Conservation (phyloP, 2,113 vertebrate genomes). For the Zosterops hypoxanthus region DNA sequence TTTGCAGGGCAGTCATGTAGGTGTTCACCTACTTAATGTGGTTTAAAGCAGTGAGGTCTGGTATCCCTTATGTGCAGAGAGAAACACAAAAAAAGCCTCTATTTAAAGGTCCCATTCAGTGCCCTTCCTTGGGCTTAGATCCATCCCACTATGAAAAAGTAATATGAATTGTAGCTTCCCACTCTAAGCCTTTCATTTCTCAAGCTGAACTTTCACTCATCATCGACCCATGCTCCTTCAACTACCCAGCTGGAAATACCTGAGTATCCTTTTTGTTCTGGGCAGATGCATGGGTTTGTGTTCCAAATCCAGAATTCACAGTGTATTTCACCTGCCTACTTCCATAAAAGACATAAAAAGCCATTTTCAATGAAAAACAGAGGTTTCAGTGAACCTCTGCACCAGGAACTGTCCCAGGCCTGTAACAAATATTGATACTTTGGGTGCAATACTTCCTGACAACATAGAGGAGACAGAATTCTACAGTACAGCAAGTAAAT, state of each 20-base stretch:
- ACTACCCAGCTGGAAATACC: not conserved
- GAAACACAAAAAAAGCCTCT: not conserved
- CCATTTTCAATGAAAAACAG: not conserved
- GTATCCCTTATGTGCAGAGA: not conserved
- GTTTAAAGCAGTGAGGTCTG: not conserved
- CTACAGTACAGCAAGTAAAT: not conserved
- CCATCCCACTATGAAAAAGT: not conserved
- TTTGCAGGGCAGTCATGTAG: not conserved
- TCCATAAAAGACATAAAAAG: not conserved
- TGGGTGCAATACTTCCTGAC: not conserved
- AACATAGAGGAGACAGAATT: not conserved
- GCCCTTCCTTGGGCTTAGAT: not conserved
- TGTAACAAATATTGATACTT: not conserved
- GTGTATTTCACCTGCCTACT: not conserved
- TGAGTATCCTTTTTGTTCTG: not conserved
- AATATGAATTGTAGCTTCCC: not conserved
- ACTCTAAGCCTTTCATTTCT: not conserved
- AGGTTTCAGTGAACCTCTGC: not conserved
- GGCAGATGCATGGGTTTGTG: not conserved
- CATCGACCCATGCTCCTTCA: not conserved
- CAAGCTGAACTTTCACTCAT: not conserved
- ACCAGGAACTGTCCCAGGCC: not conserved
- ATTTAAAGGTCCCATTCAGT: not conserved
- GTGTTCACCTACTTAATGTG: not conserved
- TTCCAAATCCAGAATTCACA: not conserved